Base-by-base conservation (phyloP, 2,113 vertebrate genomes). In the Mirza zaza region DNA sequence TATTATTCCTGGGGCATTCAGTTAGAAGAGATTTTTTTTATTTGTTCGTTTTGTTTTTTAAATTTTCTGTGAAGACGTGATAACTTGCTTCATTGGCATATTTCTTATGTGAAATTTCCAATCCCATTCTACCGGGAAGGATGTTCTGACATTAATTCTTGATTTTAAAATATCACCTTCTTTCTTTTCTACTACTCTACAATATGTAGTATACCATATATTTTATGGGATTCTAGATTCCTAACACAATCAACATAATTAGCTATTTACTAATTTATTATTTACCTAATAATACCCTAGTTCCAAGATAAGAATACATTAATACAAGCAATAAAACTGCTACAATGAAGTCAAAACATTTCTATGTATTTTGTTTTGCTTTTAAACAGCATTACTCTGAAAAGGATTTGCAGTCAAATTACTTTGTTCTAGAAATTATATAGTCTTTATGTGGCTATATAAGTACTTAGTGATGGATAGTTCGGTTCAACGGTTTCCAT, bases 401-500 rank as follows among this genome's bases (percentile, higher is more conserved):
- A 63, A 83, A 92, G 77, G 15, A 39, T 82, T 95, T 95, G 59
- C 59, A 55, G 25, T 45, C n/a, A 85, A 92, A 84, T 94, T 68
- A 79, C 61, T 85, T 90, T 96, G 79, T 95, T 79, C 73, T 68
- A 68, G 84, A 91, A 86, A 71, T 80, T 71, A n/a, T 65, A 34
- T 36, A 75, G 79, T 27, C 57, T 95, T 34, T 71, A 45, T 55
- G 36, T 57, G 55, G 25, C 87, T 93, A 11, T 85, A 52, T 95
- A 95, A 81, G 87, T 95, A 87, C 67, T 76, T 91, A 61, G 48
- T 81, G 36, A 90, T 85, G 13, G 39, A 48, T 61, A 71, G 45
- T 93, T 96, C 48, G 45, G 63, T 92, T 84, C 45, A 63, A 6
- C 84, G 86, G 23, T 89, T 91, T 93, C 25, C 9, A 94, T 85